Base-by-base conservation (phyloP, 2,888 invertebrate species). In the Euplexia lucipara region DNA sequence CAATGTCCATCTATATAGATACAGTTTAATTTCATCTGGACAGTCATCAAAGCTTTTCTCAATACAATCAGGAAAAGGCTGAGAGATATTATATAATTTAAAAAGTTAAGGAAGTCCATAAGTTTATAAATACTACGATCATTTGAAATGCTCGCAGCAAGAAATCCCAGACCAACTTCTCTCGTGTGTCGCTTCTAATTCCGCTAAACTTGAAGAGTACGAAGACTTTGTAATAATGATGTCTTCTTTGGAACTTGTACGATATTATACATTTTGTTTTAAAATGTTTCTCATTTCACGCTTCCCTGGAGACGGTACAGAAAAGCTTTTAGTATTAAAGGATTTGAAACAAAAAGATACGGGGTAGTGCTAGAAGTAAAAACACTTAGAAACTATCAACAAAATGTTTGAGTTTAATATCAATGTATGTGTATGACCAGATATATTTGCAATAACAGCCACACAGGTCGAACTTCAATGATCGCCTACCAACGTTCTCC, bases 131-230 rank as follows among this genome's bases (percentile, higher is more conserved):
- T 22, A n/a, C 12, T 41, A 42, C n/a, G 7, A 49, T 49, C 26
- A 61, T 62, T 51, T 39, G 12, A 39, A 26, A 35, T 39, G 20
- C 18, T 44, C 16, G 22, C 44, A 30, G 16, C 7, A 44, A 34
- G 8, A 3, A 30, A 70, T 39, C 20, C 14, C 16, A 35, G 41
- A 42, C 14, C 18, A 70, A 66, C 35, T 66, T 60, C 37, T 30
- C 12, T n/a, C 22, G 26, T 62, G 5, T 45, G 49, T n/a, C 71
- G 39, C 61, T 34, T 70, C 22, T 61, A 51, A 67, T 70, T 70
- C 32, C n/a, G 30, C 14, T 32, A 9, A 51, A 51, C 22, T 51
- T 45, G 32, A 30, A 10, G 7, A 45, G 37, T 34, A 34, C 7
- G 62, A 22, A 34, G 44, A 71, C 39, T 41, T 44, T 1, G 44